Percentiles rank a stretch among this genome's conserved stretches.
Conservation (phyloP, 2,797 vertebrate species). For the Catamblyrhynchus diadema region DNA sequence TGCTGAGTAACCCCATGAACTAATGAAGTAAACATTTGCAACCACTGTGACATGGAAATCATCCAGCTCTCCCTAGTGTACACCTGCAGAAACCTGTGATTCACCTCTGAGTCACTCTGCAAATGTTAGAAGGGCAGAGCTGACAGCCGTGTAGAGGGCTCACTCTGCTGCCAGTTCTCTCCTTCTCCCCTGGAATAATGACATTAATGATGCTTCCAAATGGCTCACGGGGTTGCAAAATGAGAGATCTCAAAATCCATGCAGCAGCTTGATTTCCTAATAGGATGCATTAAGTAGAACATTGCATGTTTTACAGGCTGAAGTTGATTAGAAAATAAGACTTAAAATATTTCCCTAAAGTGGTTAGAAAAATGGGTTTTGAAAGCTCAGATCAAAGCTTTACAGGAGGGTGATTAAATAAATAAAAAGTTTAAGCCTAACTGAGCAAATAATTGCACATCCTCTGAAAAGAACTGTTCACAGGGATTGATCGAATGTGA, state of each 20-base stretch:
- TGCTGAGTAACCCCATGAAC: conserved; percentile 79
- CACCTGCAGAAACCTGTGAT: conserved; percentile 83
- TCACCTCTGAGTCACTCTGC: conserved; percentile 81
- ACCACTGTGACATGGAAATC: conserved; percentile 74
- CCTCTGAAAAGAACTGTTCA: conserved; percentile 75
- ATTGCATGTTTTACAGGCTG: conserved; percentile 75
- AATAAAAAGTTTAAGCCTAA: conserved; percentile 84
- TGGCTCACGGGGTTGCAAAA: conserved; percentile 72
- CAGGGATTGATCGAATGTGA: conserved; percentile 76
- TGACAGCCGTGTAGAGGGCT: conserved; percentile 57
- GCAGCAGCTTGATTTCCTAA: conserved; percentile 75
- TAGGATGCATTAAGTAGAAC: conserved; percentile 76
- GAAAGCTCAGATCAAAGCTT: conserved; percentile 79
- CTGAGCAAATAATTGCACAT: conserved; percentile 84
- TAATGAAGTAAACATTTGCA: conserved; percentile 81
- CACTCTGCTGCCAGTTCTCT: conserved; percentile 67
- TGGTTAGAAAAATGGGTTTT: conserved; percentile 72
- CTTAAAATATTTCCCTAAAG: conserved; percentile 76
- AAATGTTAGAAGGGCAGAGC: conserved; percentile 73
- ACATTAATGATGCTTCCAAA: conserved; percentile 77
- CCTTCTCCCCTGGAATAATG: conserved; percentile 73
- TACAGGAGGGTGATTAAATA: conserved; percentile 80
- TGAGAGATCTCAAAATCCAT: conserved; percentile 70
- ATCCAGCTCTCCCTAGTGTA: conserved; percentile 74
- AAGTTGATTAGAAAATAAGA: conserved; percentile 75